Conservation (phyloP, 2,888 invertebrate species). For the Synanthedon tipuliformis region DNA sequence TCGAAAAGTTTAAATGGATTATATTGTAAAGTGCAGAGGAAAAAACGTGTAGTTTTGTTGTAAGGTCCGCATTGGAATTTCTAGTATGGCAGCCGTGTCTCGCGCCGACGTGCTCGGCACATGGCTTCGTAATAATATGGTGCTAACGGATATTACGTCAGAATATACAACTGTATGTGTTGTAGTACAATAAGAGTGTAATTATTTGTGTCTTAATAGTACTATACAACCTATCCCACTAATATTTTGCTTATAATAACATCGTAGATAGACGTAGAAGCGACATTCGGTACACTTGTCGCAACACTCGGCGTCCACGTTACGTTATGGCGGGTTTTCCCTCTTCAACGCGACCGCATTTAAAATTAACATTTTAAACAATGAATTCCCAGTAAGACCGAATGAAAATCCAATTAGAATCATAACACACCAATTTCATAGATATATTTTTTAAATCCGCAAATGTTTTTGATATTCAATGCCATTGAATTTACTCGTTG, state of each 20-base stretch:
- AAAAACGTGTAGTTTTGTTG: constrained; percentile 30
- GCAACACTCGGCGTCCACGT: constrained; percentile 62
- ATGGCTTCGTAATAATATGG: constrained; percentile 58
- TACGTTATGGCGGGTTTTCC: constrained; percentile 54
- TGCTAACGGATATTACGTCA: constrained; percentile 52
- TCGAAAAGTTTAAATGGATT: constrained; percentile 68
- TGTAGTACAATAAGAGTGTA: constrained; percentile 37
- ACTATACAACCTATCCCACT: constrained; percentile 2
- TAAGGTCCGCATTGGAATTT: constrained; percentile 67
- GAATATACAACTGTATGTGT: constrained; percentile 28
- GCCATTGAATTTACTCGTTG: neutral
- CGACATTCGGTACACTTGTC: constrained; percentile 22
- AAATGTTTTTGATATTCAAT: neutral
- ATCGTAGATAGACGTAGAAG: neutral
- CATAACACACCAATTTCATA: too few relatives aligned
- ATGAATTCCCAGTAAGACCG: neutral
- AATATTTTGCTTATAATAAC: neutral
- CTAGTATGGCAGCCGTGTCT: constrained; percentile 50
- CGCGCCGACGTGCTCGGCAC: constrained; percentile 65
- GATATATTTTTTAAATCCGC: neutral
- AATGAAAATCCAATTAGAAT: too few relatives aligned
- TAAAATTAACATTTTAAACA: constrained; percentile 1
- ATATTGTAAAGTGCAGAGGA: constrained; percentile 62
- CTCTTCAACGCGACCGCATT: constrained; percentile 18
- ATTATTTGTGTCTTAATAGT: constrained; percentile 20